phyloP scores from a whole-genome alignment of 2,797 vertebrate genomes.

The Lutjanus campechanus region DNA sequence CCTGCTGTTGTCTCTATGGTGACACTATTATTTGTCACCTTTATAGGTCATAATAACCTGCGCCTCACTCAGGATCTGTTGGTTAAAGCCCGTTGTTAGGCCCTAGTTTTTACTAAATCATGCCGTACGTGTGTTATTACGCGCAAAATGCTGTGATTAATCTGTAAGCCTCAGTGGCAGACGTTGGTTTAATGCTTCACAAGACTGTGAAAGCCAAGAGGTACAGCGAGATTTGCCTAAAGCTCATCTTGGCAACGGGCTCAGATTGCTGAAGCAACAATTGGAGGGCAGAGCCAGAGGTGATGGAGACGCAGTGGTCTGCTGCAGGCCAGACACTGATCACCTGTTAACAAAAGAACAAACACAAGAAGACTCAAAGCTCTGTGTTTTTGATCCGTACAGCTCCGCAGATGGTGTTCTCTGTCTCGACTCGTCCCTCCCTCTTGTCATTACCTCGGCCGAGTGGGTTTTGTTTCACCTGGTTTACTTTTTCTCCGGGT shows the following conservation, averaged over 20 bases:
- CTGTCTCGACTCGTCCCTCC: constrained; percentile 12
- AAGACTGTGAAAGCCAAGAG: constrained; percentile 34
- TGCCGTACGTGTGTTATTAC: neutral
- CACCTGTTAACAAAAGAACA: constrained; percentile 75
- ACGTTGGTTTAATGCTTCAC: constrained; percentile 13
- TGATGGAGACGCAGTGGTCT: constrained; percentile 33
- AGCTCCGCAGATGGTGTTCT: constrained; percentile 23
- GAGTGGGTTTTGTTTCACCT: constrained; percentile 65
- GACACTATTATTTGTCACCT: constrained; percentile 41
- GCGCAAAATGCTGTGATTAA: constrained; percentile 26
- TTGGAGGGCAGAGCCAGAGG: constrained; percentile 53
- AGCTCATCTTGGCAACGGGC: constrained; percentile 57
- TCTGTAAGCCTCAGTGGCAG: constrained; percentile 25
- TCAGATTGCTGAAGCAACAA: constrained; percentile 74
- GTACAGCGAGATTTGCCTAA: constrained; percentile 51
- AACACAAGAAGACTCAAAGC: constrained; percentile 57
- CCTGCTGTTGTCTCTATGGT: constrained; percentile 72
- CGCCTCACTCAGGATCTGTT: constrained; percentile 22
- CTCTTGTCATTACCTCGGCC: constrained; percentile 31
- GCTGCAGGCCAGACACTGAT: constrained; percentile 74
- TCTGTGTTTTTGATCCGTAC: constrained; percentile 44
- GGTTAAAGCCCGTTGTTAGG: neutral
- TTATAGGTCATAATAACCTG: constrained; percentile 23
- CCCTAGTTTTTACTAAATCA: constrained; percentile 9
- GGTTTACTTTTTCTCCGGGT: constrained; percentile 42